Evolutionary conservation across 2,797 vertebrate genomes (phyloP).

Genomic region (Lophius americanus): DNA sequence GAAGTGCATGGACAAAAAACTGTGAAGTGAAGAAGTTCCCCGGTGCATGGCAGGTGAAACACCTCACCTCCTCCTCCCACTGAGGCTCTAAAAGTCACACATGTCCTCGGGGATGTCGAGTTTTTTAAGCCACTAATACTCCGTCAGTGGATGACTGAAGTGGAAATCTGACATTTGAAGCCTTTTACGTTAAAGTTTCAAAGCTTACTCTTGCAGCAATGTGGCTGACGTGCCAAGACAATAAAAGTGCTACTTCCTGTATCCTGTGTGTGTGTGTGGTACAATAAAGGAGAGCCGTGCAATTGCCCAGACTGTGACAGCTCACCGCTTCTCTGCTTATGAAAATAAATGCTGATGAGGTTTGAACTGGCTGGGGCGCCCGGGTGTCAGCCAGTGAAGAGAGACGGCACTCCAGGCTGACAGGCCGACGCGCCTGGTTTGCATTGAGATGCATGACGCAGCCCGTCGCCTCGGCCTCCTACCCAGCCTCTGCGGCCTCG

Average conservation of each 20-base stretch:
- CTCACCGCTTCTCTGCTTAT: slow-evolving; percentile 44
- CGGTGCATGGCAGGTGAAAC: slow-evolving; percentile 35
- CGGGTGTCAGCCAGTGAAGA: slow-evolving; percentile 40
- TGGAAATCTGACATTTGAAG: slow-evolving; percentile 66
- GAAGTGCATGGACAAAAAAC: slow-evolving; percentile 16
- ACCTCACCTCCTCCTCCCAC: slow-evolving; percentile 37
- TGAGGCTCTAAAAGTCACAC: slow-evolving; percentile 54
- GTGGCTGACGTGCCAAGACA: slow-evolving; percentile 15
- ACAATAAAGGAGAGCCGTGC: slow-evolving; percentile 12
- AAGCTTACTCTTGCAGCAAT: slow-evolving; percentile 6
- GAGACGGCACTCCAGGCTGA: slow-evolving; percentile 50
- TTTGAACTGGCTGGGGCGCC: slow-evolving; percentile 47
- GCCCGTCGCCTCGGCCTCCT: slow-evolving; percentile 23
- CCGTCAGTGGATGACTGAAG: slow-evolving; percentile 58
- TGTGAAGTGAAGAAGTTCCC: slow-evolving; percentile 39
- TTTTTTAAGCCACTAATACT: slow-evolving; percentile 62
- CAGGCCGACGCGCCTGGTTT: slow-evolving; percentile 63
- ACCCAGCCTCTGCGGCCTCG: slow-evolving; percentile 14
- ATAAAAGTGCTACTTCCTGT: slow-evolving; percentile 24
- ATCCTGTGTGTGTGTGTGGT: slow-evolving; percentile 1
- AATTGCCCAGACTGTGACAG: slow-evolving; percentile 44
- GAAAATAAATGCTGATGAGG: slow-evolving; percentile 68
- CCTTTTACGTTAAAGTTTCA: slow-evolving; percentile 51
- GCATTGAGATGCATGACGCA: slow-evolving; percentile 69
- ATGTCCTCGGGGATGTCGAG: slow-evolving; percentile 61